Percentiles rank a stretch among this genome's conserved stretches.
phyloP scores from a whole-genome alignment of 2,113 vertebrate genomes.

The Brachyhypopomus gauderio region DNA sequence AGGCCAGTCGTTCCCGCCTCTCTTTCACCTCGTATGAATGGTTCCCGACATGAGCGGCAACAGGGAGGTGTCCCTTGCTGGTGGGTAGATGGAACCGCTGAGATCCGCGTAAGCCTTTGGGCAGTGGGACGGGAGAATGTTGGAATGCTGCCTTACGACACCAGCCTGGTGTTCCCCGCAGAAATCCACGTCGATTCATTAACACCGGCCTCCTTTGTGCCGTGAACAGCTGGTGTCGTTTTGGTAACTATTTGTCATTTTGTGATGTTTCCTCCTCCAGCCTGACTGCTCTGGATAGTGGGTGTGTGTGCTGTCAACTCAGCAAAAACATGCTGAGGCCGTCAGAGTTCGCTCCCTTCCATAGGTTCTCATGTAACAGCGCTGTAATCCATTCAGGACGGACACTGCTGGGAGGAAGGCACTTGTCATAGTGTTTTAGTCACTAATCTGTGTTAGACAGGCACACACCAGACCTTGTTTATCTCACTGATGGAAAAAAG shows the following conservation, averaged over 20 bases:
- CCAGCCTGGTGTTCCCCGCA: conserved; percentile 64
- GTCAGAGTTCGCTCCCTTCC: conserved; percentile 62
- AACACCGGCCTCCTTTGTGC: conserved; percentile 63
- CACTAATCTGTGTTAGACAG: conserved; percentile 29
- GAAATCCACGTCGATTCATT: conserved; percentile 66
- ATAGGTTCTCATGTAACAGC: conserved; percentile 67
- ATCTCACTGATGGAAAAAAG: conserved; percentile 22
- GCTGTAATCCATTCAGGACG: conserved; percentile 33
- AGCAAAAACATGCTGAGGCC: conserved; percentile 70
- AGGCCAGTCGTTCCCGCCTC: conserved; percentile 49
- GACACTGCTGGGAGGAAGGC: neutral
- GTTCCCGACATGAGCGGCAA: conserved; percentile 54
- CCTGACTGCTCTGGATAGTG: conserved; percentile 60
- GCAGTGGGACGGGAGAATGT: conserved; percentile 36
- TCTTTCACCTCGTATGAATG: conserved; percentile 65
- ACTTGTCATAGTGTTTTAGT: conserved; percentile 30
- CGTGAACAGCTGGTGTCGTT: conserved; percentile 62
- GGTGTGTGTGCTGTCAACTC: conserved; percentile 67
- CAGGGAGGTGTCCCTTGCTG: conserved; percentile 54
- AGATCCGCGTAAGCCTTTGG: conserved; percentile 61
- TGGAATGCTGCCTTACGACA: conserved; percentile 56
- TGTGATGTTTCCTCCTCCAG: conserved; percentile 65
- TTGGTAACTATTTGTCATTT: conserved; percentile 69
- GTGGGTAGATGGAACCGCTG: conserved; percentile 48
- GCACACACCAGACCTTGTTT: conserved; percentile 38